These are phyloP conservation scores for Xiphias gladius DNA, from an alignment of 2,113 vertebrate species.

Conservation along the genomic window DNA sequence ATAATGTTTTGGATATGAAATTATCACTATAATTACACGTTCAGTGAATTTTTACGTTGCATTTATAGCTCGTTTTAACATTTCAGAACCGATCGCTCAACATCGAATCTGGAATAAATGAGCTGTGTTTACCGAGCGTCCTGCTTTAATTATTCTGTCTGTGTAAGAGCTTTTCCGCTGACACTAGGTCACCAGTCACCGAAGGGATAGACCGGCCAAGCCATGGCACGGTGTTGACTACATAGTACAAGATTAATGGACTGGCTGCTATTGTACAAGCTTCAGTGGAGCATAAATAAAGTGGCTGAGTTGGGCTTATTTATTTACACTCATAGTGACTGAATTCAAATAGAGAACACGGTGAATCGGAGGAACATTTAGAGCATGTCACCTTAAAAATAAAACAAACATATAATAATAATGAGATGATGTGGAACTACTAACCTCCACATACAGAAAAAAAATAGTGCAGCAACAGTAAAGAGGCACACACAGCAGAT, in stretches of 20 bases:
- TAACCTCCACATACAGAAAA: no score
- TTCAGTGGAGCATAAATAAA: background rate
- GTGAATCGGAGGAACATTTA: background rate
- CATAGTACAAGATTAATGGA: constrained; percentile 30
- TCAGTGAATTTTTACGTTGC: background rate
- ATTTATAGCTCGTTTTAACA: background rate
- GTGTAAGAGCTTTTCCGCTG: constrained; percentile 41
- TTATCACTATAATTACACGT: background rate
- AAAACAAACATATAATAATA: background rate
- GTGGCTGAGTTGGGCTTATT: constrained; percentile 6
- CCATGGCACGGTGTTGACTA: constrained; percentile 11
- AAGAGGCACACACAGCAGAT: background rate
- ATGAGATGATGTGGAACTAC: background rate
- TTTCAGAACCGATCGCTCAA: background rate
- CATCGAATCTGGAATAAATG: background rate
- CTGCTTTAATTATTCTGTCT: constrained; percentile 27
- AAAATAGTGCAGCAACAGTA: background rate
- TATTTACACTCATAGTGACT: constrained; percentile 12
- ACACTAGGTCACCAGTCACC: constrained; percentile 28
- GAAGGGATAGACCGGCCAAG: constrained; percentile 36
- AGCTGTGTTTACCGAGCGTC: background rate
- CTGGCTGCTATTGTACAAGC: background rate
- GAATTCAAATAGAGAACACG: background rate
- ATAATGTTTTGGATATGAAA: background rate
- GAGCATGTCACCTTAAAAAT: background rate